Percentiles rank a stretch among this genome's conserved stretches.
Evolutionary conservation across 53 echinoderm and acorn worm species (phyloP).

Genomic region (Mesocentrotus franciscanus): DNA sequence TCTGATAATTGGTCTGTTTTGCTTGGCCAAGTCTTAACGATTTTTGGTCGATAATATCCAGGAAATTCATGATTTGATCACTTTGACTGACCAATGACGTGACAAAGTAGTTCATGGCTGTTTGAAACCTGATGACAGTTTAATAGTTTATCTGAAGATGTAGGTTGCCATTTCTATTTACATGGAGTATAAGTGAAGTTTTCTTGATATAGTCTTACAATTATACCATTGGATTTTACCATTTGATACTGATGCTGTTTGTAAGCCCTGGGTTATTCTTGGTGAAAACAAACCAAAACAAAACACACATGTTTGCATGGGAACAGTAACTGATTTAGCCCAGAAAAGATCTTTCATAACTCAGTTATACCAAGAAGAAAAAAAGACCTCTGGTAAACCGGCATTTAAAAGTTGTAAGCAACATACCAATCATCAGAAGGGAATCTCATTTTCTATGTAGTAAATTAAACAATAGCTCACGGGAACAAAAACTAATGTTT

Average conservation of each 20-base stretch:
- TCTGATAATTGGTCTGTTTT: neutral
- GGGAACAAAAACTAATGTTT: no score
- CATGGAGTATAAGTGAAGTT: neutral
- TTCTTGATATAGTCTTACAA: neutral
- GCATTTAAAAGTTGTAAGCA: no score
- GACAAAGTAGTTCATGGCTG: conserved; percentile 2
- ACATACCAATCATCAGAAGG: no score
- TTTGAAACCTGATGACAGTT: neutral
- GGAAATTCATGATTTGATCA: conserved; percentile 34
- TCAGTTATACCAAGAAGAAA: no score
- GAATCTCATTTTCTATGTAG: no score
- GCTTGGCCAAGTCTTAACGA: neutral
- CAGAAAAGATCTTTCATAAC: no score
- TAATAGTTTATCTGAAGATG: neutral
- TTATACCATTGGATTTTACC: neutral
- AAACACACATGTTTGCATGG: no score
- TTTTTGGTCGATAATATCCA: conserved; percentile 11
- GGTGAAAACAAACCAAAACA: no score
- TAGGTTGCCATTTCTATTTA: neutral
- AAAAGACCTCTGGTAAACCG: no score
- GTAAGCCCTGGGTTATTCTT: no score
- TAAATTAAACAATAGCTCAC: no score
- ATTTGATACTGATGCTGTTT: neutral
- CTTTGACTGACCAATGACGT: neutral
- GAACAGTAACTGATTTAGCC: no score